phyloP scores from a whole-genome alignment of 2,888 invertebrate genomes.

The Hybos culiciformis region DNA sequence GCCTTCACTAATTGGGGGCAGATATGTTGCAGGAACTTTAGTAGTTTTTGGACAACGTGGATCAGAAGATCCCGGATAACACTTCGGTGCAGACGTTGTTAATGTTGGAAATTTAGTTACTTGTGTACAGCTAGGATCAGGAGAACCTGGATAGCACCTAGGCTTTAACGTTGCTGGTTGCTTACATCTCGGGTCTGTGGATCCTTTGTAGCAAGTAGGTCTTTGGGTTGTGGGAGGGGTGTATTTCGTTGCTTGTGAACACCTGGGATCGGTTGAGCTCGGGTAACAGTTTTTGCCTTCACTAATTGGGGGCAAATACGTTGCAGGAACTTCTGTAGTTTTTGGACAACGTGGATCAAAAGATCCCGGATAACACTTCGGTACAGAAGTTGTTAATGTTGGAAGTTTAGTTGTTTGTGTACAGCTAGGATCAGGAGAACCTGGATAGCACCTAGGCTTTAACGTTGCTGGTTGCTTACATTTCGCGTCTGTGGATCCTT shows the following conservation, averaged over 20 bases:
- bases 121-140: conserved; percentile 29
- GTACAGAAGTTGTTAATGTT: conserved; percentile 18
- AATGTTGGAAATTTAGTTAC: conserved; percentile 8
- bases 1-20: conserved; percentile 9
- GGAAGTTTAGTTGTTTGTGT: conserved; percentile 17
- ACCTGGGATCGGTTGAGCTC: conserved; percentile 24
- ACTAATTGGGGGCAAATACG: neutral
- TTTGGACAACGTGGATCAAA: conserved; percentile 29
- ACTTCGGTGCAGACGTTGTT: conserved; percentile 17
- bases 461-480: conserved; percentile 16
- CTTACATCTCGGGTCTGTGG: conserved; percentile 20
- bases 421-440: conserved; percentile 24
- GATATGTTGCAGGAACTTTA: neutral
- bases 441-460: conserved; percentile 22
- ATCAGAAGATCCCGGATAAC: conserved; percentile 26
- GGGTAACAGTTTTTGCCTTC: conserved; percentile 19
- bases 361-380: conserved; percentile 23
- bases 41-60: conserved; percentile 25
- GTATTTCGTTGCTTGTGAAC: conserved; percentile 17
- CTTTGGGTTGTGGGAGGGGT: conserved; percentile 17
- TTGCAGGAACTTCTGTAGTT: neutral
- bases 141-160: conserved; percentile 27
- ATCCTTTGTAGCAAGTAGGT: conserved; percentile 22
- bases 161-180: conserved; percentile 16
- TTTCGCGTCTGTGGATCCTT: conserved; percentile 23